These are phyloP conservation scores for Drosophila guanche DNA, from an alignment of 1,140 invertebrate genomes.

Conservation along the genomic window DNA sequence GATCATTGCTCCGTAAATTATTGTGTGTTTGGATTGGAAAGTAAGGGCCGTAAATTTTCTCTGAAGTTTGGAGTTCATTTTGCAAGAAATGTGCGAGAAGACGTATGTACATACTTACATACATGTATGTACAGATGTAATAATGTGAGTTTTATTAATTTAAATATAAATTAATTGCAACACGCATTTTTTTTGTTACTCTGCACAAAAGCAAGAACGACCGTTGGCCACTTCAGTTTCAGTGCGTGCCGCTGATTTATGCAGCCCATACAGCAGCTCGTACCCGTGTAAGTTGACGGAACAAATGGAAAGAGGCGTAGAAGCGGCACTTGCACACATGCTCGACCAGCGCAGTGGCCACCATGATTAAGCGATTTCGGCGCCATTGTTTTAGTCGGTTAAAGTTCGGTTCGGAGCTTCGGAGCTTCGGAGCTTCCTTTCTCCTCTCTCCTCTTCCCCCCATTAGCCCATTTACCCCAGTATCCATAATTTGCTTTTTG, in stretches of 20 bases:
- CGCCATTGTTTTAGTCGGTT: conserved; percentile 72
- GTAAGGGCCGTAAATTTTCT: conserved; percentile 35
- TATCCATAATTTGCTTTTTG: conserved; percentile 64
- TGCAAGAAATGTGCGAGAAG: neutral
- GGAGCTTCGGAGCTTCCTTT: neutral
- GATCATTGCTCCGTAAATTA: conserved; percentile 61
- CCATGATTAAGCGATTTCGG: conserved; percentile 81
- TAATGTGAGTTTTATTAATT: no score
- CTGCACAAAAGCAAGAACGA: conserved; percentile 28
- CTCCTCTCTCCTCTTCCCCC: neutral
- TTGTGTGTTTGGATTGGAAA: conserved; percentile 46
- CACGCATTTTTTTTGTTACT: conserved; percentile 26
- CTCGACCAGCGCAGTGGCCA: conserved; percentile 62
- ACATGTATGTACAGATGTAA: no score
- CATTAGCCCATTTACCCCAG: conserved; percentile 17
- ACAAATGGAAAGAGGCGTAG: conserved; percentile 4
- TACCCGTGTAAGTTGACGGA: conserved; percentile 5
- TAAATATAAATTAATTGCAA: conserved; percentile 66
- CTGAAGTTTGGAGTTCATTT: conserved; percentile 24
- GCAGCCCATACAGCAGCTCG: conserved; percentile 34
- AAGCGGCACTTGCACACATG: conserved; percentile 53
- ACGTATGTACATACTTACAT: no score
- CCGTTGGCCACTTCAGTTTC: conserved; percentile 13
- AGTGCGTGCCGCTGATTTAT: conserved; percentile 77
- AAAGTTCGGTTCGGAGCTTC: conserved; percentile 25